Conservation (phyloP, 2,888 invertebrate genomes). For the Gymnocheta viridis region DNA sequence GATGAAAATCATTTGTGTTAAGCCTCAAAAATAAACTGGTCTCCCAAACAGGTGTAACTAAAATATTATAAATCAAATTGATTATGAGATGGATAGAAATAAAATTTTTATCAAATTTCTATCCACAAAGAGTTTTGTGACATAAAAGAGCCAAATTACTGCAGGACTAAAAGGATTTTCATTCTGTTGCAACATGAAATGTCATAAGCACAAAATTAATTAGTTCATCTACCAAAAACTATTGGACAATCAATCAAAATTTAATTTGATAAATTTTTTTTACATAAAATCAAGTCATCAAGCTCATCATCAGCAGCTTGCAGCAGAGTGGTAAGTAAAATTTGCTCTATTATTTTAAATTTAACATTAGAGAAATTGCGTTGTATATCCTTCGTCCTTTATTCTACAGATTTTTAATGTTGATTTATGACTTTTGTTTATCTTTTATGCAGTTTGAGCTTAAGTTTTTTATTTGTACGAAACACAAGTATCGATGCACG, state of each 20-base stretch:
- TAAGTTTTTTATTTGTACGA: background rate
- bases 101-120: conserved; percentile 10
- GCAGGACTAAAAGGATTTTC: background rate
- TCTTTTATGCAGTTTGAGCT: background rate
- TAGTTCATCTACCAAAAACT: conserved; percentile 77
- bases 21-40: conserved; percentile 40
- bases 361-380: background rate
- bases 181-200: conserved; percentile 13
- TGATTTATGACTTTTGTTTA: conserved; percentile 17
- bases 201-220: conserved; percentile 77
- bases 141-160: background rate
- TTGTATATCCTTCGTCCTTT: background rate
- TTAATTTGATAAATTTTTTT: conserved; percentile 53
- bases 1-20: conserved; percentile 3
- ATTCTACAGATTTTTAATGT: conserved; percentile 5
- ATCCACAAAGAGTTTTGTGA: conserved; percentile 9
- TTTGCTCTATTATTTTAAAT: conserved; percentile 15
- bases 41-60: conserved; percentile 55
- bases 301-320: background rate
- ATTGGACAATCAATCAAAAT: conserved; percentile 80
- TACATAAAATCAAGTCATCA: conserved; percentile 7
- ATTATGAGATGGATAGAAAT: conserved; percentile 30
- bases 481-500: background rate
- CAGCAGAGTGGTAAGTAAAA: background rate
- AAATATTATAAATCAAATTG: conserved; percentile 56